phyloP scores from a whole-genome alignment of 1,140 invertebrate genomes.

The Drosophila varians region DNA sequence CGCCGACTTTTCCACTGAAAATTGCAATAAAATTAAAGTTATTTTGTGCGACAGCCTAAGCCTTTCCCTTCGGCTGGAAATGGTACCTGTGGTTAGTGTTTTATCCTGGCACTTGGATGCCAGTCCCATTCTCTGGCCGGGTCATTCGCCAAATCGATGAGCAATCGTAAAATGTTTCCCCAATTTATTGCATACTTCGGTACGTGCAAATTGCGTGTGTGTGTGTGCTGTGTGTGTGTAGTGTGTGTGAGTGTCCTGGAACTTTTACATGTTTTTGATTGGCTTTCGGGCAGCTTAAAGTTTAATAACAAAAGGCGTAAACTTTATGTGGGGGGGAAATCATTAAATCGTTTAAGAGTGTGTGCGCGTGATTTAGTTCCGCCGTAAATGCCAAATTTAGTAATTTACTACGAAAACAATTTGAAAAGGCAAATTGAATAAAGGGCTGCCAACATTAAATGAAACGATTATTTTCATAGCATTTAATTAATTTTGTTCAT shows the following conservation, averaged over 20 bases:
- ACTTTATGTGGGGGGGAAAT: slow-evolving; percentile 33
- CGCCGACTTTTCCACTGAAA: slow-evolving; percentile 19
- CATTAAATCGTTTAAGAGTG: slow-evolving; percentile 53
- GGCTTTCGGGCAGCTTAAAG: slow-evolving; percentile 60
- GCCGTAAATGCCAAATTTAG: slow-evolving; percentile 8
- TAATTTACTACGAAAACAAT: slow-evolving; percentile 23
- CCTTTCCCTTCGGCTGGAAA: slow-evolving; percentile 41
- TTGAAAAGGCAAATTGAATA: not conserved
- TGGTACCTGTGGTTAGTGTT: slow-evolving; percentile 61
- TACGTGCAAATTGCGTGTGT: slow-evolving; percentile 36
- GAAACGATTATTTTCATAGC: slow-evolving; percentile 9
- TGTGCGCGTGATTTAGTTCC: slow-evolving; percentile 45
- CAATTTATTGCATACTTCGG: slow-evolving; percentile 75
- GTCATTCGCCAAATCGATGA: slow-evolving; percentile 59
- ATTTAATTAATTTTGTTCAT: slow-evolving; percentile 36
- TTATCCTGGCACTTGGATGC: not conserved
- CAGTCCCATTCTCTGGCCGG: not conserved
- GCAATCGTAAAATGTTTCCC: slow-evolving; percentile 63
- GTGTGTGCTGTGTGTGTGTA: not conserved
- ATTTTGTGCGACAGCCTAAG: slow-evolving; percentile 41
- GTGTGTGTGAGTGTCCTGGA: slow-evolving; percentile 3
- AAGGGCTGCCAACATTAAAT: not conserved
- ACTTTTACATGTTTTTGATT: slow-evolving; percentile 70
- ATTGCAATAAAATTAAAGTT: slow-evolving; percentile 75
- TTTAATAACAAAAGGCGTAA: slow-evolving; percentile 59